Percentiles rank a stretch among this genome's conserved stretches.
Evolutionary conservation across 2,113 vertebrate species (phyloP).

Genomic region (Campylomormyrus numenius): DNA sequence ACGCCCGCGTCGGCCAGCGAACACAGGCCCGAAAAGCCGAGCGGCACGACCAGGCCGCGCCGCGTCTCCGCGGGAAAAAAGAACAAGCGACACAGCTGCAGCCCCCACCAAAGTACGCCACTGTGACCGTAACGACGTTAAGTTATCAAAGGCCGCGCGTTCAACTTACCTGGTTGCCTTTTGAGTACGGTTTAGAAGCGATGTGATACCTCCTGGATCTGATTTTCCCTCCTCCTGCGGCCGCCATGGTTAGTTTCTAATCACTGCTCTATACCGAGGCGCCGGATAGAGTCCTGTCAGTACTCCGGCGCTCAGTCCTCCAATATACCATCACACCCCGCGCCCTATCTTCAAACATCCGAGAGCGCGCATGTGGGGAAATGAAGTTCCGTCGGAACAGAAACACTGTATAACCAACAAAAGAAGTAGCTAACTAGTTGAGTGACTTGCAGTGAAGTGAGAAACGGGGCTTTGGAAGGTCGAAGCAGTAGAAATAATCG

Average conservation of each 20-base stretch:
- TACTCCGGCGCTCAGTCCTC: conserved; percentile 26
- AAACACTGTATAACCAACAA: not conserved
- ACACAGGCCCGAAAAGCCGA: conserved; percentile 45
- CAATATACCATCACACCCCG: conserved; percentile 43
- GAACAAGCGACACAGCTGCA: conserved; percentile 33
- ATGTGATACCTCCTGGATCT: conserved; percentile 74
- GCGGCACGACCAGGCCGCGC: conserved; percentile 58
- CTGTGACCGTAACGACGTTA: not conserved
- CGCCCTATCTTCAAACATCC: conserved; percentile 27
- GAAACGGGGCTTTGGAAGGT: not conserved
- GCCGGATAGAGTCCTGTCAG: conserved; percentile 60
- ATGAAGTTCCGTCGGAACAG: conserved; percentile 41
- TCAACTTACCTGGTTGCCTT: conserved; percentile 69
- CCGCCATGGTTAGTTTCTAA: conserved; percentile 65
- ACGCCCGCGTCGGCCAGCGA: not conserved
- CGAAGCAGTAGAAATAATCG: not conserved
- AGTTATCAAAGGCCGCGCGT: not conserved
- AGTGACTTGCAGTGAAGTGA: not conserved
- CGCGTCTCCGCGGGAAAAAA: conserved; percentile 55
- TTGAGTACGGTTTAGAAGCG: conserved; percentile 71
- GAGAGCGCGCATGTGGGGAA: conserved; percentile 44
- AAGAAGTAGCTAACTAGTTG: not conserved
- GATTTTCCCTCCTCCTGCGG: conserved; percentile 79
- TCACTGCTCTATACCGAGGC: conserved; percentile 53
- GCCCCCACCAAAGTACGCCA: not conserved